Conservation (phyloP, 2,888 invertebrate genomes). For the Aporophyla lueneburgensis region DNA sequence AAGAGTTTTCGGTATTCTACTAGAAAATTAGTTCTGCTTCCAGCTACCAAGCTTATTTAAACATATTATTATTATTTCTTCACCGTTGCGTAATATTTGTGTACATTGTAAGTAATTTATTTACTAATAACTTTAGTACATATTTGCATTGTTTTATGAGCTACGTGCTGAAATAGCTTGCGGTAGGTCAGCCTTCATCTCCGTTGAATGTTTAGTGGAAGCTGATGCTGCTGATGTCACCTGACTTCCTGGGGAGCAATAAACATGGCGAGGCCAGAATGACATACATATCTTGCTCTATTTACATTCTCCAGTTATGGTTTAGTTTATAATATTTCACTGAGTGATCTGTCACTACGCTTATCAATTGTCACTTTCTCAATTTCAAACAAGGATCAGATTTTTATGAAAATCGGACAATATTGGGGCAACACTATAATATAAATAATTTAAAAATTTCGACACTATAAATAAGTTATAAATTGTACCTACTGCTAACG, state of each 20-base stretch:
- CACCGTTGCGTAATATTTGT: slow-evolving; percentile 12
- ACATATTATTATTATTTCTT: slow-evolving; percentile 10
- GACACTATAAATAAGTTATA: too few relatives aligned
- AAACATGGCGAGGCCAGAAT: background rate
- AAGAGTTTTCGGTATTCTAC: background rate
- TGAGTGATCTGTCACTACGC: background rate
- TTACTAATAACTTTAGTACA: slow-evolving; percentile 23
- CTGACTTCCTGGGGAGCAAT: too few relatives aligned
- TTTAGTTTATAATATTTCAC: background rate
- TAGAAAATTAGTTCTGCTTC: background rate
- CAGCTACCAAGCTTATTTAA: slow-evolving; percentile 8
- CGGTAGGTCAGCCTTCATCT: slow-evolving; percentile 45
- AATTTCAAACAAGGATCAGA: background rate
- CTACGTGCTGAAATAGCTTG: slow-evolving; percentile 24
- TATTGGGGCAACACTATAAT: background rate
- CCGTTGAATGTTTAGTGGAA: slow-evolving; percentile 4
- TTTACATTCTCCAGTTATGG: background rate
- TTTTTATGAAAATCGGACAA: background rate
- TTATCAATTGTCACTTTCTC: too few relatives aligned
- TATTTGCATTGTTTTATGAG: slow-evolving; percentile 40
- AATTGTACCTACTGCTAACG: too few relatives aligned
- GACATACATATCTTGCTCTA: background rate
- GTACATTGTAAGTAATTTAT: slow-evolving; percentile 36
- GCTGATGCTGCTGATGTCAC: slow-evolving; percentile 17
- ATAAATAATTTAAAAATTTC: too few relatives aligned